Evolutionary conservation across 1,140 invertebrate species (phyloP), one percentile per base, ranked within the genome.

Genomic region (Liolophura sinensis): DNA sequence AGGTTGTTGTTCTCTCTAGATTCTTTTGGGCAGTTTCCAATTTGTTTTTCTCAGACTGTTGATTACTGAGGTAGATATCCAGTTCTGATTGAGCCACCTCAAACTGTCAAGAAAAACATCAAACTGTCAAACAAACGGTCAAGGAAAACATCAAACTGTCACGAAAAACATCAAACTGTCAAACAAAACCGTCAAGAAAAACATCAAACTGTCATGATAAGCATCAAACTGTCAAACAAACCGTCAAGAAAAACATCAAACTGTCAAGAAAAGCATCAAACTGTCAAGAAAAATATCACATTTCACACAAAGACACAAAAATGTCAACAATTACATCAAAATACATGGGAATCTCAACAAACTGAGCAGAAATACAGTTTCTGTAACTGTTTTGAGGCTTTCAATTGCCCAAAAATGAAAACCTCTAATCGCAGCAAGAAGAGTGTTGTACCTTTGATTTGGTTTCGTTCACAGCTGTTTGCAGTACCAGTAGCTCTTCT

Each of bases 71-170:
- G 65, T 92, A 93, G 24, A 96, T 87, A 77, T 95, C 91, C 6
- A 96, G 81, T 78, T 96, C 91, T 0, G 91, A 92, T 76, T 95
- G 89, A 0, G 91, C 90, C 20, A 97, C 82, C 71, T 92, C 89
- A 64, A 89, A 89, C 75, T 90, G 78, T 60, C 84, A 84, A 54
- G 3, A 40, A 40, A 40, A 5, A 9, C 31, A 40, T 40, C 31
- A 40, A 40, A 3, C 31, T 3, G 3, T 54, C 51, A 24, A 54
- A 3, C 31, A 40, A 40, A 3, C 31, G 24, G 3, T 54, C 51
- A 24, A 54, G 3, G 12, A n/a, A 24, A 4, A 54, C 51, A 24
- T 24, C n/a, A 54, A 54, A 54, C 51, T 5, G n/a, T 54, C 24
- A n/a, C 1, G 3, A n/a, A 54, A 54, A 5, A 54, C 51, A 54